Conservation (phyloP, 30 jellyfish, hydroid and myxozoan species). For the Catostylus mosaicus region DNA sequence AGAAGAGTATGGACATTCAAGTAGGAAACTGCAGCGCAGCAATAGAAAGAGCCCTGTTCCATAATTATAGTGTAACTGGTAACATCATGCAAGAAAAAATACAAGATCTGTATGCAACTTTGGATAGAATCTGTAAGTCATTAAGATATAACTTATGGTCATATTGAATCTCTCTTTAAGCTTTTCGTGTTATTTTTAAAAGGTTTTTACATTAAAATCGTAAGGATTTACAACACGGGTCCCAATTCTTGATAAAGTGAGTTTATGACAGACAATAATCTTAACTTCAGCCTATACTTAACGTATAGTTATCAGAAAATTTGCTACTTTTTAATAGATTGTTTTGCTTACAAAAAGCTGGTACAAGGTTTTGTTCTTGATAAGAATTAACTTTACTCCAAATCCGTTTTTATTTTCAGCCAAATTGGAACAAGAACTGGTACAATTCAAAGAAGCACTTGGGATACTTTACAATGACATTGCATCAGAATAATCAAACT, state of each 20-base stretch:
- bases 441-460: constrained; percentile 64
- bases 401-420: constrained; percentile 22
- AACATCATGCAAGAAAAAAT: constrained; percentile 59
- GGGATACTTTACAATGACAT: constrained; percentile 53
- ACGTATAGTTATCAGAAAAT: too few species aligned
- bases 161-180: too few species aligned
- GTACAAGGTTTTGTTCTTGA: too few species aligned
- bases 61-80: constrained; percentile 41
- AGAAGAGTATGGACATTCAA: constrained; percentile 46
- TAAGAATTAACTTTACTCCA: background rate
- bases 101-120: constrained; percentile 56
- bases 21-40: constrained; percentile 56
- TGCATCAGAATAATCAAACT: constrained; percentile 2
- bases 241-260: too few species aligned
- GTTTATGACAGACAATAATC: too few species aligned
- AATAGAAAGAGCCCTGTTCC: constrained; percentile 51
- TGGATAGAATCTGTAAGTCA: constrained; percentile 67
- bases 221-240: too few species aligned
- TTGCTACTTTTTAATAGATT: too few species aligned
- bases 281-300: too few species aligned
- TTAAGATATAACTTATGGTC: too few species aligned
- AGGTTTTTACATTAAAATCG: too few species aligned
- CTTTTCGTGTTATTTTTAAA: too few species aligned
- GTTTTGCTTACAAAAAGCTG: too few species aligned
- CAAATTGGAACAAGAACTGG: constrained; percentile 64